phyloP scores from a whole-genome alignment of 2,113 vertebrate genomes.

The Triplophysa tibetana region DNA sequence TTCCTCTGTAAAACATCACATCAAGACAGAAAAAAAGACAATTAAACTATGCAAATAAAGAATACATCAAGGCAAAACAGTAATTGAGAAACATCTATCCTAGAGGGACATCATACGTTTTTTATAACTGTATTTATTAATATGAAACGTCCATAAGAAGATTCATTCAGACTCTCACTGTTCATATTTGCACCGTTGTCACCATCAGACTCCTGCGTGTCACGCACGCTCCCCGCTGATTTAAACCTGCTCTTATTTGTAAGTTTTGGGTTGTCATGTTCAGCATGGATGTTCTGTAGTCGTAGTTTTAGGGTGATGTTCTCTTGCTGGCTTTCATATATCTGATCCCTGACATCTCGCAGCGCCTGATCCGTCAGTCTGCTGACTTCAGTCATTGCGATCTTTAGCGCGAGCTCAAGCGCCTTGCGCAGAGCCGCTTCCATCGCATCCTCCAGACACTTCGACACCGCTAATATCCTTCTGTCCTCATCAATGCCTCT shows the following conservation, averaged over 20 bases:
- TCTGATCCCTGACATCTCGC: constrained; percentile 57
- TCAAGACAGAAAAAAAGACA: not conserved
- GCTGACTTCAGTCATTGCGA: constrained; percentile 67
- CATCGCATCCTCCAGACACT: constrained; percentile 66
- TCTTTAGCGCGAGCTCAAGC: constrained; percentile 70
- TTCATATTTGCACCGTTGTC: not conserved
- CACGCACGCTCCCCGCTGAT: not conserved
- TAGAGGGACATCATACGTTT: not conserved
- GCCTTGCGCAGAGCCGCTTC: constrained; percentile 68
- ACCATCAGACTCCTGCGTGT: not conserved
- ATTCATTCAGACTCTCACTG: constrained; percentile 16
- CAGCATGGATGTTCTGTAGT: constrained; percentile 45
- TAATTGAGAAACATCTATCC: no score
- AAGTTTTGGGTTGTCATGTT: not conserved
- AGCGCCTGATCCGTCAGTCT: constrained; percentile 62
- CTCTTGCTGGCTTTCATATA: constrained; percentile 62
- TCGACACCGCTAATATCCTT: constrained; percentile 41
- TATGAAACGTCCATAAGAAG: constrained; percentile 48
- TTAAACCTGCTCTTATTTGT: not conserved
- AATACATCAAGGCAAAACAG: no score
- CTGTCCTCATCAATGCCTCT: not conserved
- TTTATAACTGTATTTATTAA: not conserved
- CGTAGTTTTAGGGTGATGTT: constrained; percentile 66
- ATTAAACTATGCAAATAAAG: no score
- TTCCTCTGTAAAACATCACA: constrained; percentile 50